These are phyloP conservation scores for Aproaerema taeniolella DNA, from an alignment of 2,888 invertebrate species.

Conservation along the genomic window DNA sequence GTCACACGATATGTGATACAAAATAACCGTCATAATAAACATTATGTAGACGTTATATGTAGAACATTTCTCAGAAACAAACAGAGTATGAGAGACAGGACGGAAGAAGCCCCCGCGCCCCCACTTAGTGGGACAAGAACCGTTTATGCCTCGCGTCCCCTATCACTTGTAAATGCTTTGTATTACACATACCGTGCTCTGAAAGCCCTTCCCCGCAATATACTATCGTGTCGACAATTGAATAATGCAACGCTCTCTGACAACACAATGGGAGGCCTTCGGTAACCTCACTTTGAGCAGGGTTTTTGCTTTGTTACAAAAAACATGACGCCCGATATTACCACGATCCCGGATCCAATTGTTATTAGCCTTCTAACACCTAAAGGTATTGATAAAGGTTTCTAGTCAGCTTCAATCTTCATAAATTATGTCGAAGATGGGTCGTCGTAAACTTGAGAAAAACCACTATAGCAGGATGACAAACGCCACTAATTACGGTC, in stretches of 20 bases:
- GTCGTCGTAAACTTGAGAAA: conserved; percentile 15
- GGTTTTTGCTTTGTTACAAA: conserved; percentile 32
- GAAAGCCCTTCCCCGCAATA: conserved; percentile 26
- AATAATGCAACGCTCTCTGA: conserved; percentile 42
- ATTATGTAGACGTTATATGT: conserved; percentile 33
- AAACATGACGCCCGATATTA: conserved; percentile 24
- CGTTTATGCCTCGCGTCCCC: conserved; percentile 35
- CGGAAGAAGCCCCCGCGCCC: conserved; percentile 22
- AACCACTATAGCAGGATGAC: conserved; percentile 38
- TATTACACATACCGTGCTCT: conserved; percentile 31
- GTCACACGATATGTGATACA: too few species aligned
- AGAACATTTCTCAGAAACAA: conserved; percentile 25
- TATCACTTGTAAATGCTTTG: conserved; percentile 47
- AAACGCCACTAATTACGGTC: conserved; percentile 44
- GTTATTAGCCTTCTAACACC: too few species aligned
- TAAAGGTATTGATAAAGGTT: too few species aligned
- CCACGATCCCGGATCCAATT: too few species aligned
- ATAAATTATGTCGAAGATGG: not conserved
- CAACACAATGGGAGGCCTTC: conserved; percentile 35
- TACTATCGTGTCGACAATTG: conserved; percentile 40
- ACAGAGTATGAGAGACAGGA: conserved; percentile 19
- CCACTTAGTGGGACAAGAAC: conserved; percentile 29
- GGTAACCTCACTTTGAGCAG: conserved; percentile 30
- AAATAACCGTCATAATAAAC: conserved; percentile 26
- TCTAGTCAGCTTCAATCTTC: too few species aligned